Evolutionary conservation across 2,113 vertebrate species (phyloP), one percentile per base, ranked within the genome.

Genomic region (Amia ocellicauda): DNA sequence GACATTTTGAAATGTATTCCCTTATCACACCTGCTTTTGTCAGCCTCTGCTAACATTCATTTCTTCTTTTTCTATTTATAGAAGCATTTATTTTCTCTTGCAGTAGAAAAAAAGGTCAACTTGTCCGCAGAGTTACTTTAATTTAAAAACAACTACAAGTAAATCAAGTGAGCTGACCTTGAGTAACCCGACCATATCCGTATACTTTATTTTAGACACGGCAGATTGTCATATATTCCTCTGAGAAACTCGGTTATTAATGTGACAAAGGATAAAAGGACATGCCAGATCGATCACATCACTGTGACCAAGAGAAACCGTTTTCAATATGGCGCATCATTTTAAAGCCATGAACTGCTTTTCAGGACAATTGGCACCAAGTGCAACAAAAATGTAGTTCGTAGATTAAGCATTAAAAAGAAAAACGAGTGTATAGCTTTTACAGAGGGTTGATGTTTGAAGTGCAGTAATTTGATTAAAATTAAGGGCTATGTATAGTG

Each of bases 231-330:
- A 52, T 40, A n/a, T n/a, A 51, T 50, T 62, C 60, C 17, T 47
- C 14, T 27, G 57, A 24, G 57, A 42, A 62, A 52, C 16, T 14
- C 47, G 4, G 14, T 52, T 62, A 31, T 51, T 36, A 62, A 51
- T 52, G 28, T 62, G 60, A 52, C 47, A 60, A 27, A 53, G 60
- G n/a, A 52, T 52, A 52, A 62, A 62, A 51, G 45, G 28, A 62
- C 10, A 47, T 50, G 45, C 50, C 47, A 62, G 60, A 51, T 29
- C 47, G 16, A 40, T 36, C 60, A 52, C 7, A 27, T 62, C 50
- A 20, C 17, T 40, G 11, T 29, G 20, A 3, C 26, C 7, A 20
- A 42, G 26, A 17, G n/a, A 23, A 28, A 51, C n/a, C 49, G 26
- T 31, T 19, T 29, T 29, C 19, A 62, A 52, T 22, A 52, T 14